A percentile compares a stretch with the other conserved stretches of the same genome.
phyloP scores from a whole-genome alignment of 2,113 vertebrate species.

The Plotosus lineatus region DNA sequence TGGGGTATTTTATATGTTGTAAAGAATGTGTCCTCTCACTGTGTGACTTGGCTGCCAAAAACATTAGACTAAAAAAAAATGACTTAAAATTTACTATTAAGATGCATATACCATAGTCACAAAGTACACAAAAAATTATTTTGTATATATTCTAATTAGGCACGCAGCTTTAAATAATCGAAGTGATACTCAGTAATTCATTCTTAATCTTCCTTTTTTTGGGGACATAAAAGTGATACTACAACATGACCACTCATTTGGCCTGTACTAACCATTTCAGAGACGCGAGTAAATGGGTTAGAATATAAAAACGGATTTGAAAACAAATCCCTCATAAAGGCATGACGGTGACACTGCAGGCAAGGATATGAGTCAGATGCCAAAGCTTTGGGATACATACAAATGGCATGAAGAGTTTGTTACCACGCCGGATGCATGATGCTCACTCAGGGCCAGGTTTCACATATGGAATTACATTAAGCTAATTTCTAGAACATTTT shows the following conservation, averaged over 20 bases:
- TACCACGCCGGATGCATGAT: not conserved
- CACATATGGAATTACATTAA: constrained; percentile 7
- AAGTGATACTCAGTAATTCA: constrained; percentile 26
- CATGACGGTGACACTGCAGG: constrained; percentile 14
- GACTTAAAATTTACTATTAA: constrained; percentile 29
- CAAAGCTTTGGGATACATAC: constrained; percentile 16
- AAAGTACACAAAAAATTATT: not conserved
- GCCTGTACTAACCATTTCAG: not conserved
- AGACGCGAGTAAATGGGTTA: not conserved
- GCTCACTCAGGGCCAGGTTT: not conserved
- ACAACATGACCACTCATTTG: not conserved
- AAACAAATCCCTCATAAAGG: constrained; percentile 31
- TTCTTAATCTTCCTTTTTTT: not conserved
- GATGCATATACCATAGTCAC: not conserved
- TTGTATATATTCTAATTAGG: constrained; percentile 22
- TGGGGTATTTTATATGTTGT: constrained; percentile 14
- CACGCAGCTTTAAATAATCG: constrained; percentile 21
- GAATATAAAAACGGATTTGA: constrained; percentile 6
- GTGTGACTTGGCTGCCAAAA: not conserved
- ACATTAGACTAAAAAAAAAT: not conserved
- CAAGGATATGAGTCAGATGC: constrained; percentile 18
- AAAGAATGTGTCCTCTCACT: not conserved
- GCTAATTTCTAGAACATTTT: constrained; percentile 16
- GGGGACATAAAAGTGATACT: not conserved
- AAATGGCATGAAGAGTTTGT: not conserved